Evolutionary conservation across 92 coral and sea anemone genomes (phyloP).

Genomic region (Ricordea florida): DNA sequence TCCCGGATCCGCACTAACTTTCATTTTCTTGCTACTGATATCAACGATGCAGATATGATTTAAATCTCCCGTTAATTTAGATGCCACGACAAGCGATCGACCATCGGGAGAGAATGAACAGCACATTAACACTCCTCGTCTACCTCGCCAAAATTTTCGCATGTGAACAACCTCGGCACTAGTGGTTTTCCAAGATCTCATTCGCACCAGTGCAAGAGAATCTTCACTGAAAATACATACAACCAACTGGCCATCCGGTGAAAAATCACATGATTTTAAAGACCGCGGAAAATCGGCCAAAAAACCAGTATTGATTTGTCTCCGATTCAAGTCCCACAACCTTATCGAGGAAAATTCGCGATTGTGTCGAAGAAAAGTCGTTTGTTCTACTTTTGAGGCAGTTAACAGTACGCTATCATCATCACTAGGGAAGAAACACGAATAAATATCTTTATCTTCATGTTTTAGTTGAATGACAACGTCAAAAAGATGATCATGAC

Average conservation of each 20-base stretch:
- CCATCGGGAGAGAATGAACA: slow-evolving; percentile 92
- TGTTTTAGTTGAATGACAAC: slow-evolving; percentile 87
- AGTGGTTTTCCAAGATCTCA: slow-evolving; percentile 93
- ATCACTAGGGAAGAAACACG: slow-evolving; percentile 90
- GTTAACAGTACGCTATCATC: slow-evolving; percentile 86
- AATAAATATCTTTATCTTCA: slow-evolving; percentile 91
- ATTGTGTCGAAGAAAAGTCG: slow-evolving; percentile 81
- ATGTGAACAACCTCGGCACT: slow-evolving; percentile 92
- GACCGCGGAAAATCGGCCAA: slow-evolving; percentile 92
- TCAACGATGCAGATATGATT: slow-evolving; percentile 87
- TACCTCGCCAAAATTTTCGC: slow-evolving; percentile 86
- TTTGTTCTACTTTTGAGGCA: slow-evolving; percentile 91
- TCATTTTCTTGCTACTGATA: slow-evolving; percentile 77
- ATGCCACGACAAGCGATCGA: slow-evolving; percentile 80
- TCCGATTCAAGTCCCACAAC: slow-evolving; percentile 86
- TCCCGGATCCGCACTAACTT: slow-evolving; percentile 64
- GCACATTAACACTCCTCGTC: slow-evolving; percentile 78
- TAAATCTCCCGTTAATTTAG: slow-evolving; percentile 74
- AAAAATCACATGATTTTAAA: slow-evolving; percentile 85
- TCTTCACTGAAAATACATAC: slow-evolving; percentile 89
- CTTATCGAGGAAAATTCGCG: slow-evolving; percentile 91
- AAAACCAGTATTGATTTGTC: slow-evolving; percentile 89
- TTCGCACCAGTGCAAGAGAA: slow-evolving; percentile 83
- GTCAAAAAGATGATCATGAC: slow-evolving; percentile 74
- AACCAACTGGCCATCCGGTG: slow-evolving; percentile 89